Evolutionary conservation across 2,888 invertebrate species (phyloP), one percentile per base, ranked within the genome.

Genomic region (Drosophila helvetica): DNA sequence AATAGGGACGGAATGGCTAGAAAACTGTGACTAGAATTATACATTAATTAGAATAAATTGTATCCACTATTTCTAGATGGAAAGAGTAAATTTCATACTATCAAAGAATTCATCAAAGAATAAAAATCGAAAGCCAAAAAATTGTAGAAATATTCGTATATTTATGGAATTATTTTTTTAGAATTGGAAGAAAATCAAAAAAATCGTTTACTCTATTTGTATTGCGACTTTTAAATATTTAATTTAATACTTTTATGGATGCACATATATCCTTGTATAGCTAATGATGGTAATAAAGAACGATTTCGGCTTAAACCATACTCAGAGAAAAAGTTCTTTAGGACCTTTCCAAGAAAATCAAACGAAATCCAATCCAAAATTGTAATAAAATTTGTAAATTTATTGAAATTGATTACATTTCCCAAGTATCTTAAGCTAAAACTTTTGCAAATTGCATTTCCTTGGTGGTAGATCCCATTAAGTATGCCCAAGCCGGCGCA

Each of bases 401-500:
- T 18, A 66, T 66, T 43, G 65, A 43, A 50, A 67, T 67, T 55
- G 48, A 55, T 66, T 55, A 22, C 30, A 50, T 50, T 55, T 50
- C 18, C 78, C 72, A 64, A 78, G 78, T 48, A 48, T 48, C 27
- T 43, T 25, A 55, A 68, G 72, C 67, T 58, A 74, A 72, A 74
- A 76, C 65, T 68, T 68, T 67, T 46, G 64, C 79, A 60, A 86
- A 75, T 86, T 75, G 77, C 73, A 77, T 72, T 73, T 72, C 27
- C 55, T 50, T 38, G 48, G 38, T 54, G 48, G 19, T 27, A 42
- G 8, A 27, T 43, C 69, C 88, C 79, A 82, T 84, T 86, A 83
- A 83, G 79, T 88, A 86, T 80, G 80, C 83, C 77, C 64, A 83
- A 81, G 58, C 74, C 60, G 43, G 42, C 25, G 0, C 18, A 25